phyloP scores from a whole-genome alignment of 2,797 vertebrate genomes.

The Calcarius lapponicus region DNA sequence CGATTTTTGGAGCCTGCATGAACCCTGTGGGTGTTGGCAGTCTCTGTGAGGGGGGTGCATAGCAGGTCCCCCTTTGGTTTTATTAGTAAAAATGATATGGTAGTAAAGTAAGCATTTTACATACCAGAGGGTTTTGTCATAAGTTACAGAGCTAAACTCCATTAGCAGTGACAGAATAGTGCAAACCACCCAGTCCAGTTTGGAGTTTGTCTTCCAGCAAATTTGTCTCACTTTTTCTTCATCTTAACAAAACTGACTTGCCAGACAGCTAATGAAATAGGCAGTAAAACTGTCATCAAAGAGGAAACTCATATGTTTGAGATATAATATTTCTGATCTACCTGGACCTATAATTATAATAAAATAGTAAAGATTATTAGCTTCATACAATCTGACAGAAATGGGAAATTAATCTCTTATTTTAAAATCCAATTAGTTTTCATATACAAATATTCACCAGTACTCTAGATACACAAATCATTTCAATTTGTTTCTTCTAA shows the following conservation, averaged over 20 bases:
- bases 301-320: neutral
- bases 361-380: neutral
- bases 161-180: neutral
- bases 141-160: neutral
- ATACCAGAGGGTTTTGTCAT: neutral
- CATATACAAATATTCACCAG: neutral
- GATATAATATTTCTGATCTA: neutral
- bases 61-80: neutral
- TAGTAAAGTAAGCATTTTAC: neutral
- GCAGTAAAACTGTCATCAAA: neutral
- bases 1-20: neutral
- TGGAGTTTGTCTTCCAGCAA: constrained; percentile 16
- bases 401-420: neutral
- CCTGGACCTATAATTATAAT: neutral
- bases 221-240: neutral
- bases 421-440: neutral
- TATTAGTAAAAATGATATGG: neutral
- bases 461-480: neutral
- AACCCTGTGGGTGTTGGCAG: neutral
- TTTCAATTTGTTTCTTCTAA: neutral
- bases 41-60: neutral
- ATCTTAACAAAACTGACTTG: neutral
- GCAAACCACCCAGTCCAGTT: neutral
- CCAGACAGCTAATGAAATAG: neutral
- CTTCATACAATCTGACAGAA: neutral